Evolutionary conservation across 2,888 invertebrate genomes (phyloP), one percentile per base, ranked within the genome.

Genomic region (Anticlea derivata): DNA sequence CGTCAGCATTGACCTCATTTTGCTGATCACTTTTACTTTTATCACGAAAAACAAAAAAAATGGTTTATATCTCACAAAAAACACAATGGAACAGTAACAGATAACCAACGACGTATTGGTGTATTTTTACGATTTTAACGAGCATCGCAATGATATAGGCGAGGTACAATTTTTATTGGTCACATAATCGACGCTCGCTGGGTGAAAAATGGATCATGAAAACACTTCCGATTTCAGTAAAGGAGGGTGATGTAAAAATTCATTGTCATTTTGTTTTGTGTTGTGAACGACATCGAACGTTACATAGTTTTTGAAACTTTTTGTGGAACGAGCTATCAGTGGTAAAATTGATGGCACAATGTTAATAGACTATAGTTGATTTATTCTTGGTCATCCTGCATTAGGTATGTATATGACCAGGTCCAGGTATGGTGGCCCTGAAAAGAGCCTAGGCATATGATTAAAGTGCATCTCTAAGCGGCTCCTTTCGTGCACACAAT

Each of bases 81-180:
- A 61, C 57, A 68, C 60, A 65, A 66, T 63, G 58, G 59, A 49
- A 50, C 33, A 29, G 41, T 38, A 37, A 40, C 41, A 46, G 51
- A 52, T 37, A 34, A 41, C 30, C 12, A 46, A 45, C 33, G 7
- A 24, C 31, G 31, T 41, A 39, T 44, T 53, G 31, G 47, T 39
- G 34, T 30, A 40, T 49, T 43, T 47, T 46, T 68, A 66, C 57
- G 66, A 41, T 46, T 51, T 68, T 68, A 68, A 69, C 57, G 66
- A 60, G 39, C 50, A 22, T 48, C 52, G 50, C 54, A 58, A 63
- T 60, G 52, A 64, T 62, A 64, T 61, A 61, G 58, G 37, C 29
- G 51, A 39, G 59, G 58, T 64, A 50, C 53, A 56, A 56, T 54
- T 60, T 60, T 58, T 57, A 55, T 56, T 55, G 35, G 30, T 24